Evolutionary conservation across 2,888 invertebrate species (phyloP).

Genomic region (Seira musarum): DNA sequence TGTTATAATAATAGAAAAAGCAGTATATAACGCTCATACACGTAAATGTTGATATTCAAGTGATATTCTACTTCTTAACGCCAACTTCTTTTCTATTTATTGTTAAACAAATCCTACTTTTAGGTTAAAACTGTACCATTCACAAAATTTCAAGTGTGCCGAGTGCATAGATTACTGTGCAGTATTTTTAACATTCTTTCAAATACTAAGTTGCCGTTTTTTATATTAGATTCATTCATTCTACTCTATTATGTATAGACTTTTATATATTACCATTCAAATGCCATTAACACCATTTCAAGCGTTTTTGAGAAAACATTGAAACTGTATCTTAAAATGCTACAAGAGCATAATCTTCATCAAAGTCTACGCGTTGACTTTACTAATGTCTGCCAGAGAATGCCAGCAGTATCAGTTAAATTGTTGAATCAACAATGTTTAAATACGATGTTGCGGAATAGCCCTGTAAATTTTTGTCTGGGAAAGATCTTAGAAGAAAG

Average conservation of each 20-base stretch:
- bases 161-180: not conserved
- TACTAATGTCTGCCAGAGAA: too few relatives aligned
- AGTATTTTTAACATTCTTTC: not conserved
- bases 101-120: too few relatives aligned
- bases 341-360: too few relatives aligned
- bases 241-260: too few relatives aligned
- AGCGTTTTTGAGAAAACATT: not conserved
- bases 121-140: not conserved
- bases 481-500: conserved; percentile 16
- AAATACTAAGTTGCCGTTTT: not conserved
- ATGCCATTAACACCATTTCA: conserved; percentile 62
- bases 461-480: conserved; percentile 5
- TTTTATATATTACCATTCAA: conserved; percentile 56
- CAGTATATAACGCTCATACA: too few relatives aligned
- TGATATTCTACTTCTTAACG: too few relatives aligned
- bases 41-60: too few relatives aligned
- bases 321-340: too few relatives aligned
- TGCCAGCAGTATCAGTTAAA: not conserved
- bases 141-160: not conserved
- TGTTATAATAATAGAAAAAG: too few relatives aligned
- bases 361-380: too few relatives aligned
- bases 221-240: not conserved
- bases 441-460: conserved; percentile 48
- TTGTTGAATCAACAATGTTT: conserved; percentile 12
- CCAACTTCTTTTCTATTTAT: too few relatives aligned